Percentiles rank a stretch among this genome's conserved stretches.
Conservation (phyloP, 1,140 invertebrate species). For the Magallana gigas region DNA sequence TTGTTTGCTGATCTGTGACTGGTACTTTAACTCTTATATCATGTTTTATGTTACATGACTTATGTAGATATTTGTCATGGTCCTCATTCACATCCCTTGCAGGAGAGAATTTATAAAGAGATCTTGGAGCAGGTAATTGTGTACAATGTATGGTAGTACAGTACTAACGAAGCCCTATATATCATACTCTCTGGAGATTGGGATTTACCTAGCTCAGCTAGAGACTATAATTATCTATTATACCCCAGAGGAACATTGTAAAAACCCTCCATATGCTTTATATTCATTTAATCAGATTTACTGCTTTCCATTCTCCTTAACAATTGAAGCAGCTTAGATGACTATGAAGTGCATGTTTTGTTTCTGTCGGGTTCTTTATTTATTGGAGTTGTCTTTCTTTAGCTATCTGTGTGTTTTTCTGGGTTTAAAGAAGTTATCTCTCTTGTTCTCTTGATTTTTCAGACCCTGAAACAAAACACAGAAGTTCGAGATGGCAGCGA, state of each 20-base stretch:
- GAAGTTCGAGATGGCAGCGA: conserved; percentile 84
- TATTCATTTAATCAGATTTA: background rate
- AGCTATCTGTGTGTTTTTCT: background rate
- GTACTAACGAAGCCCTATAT: conserved; percentile 20
- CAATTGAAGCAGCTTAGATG: background rate
- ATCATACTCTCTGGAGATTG: background rate
- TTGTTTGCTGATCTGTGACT: too few species aligned
- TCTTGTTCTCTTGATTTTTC: conserved; percentile 70
- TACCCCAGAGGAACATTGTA: background rate
- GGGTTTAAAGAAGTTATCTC: background rate
- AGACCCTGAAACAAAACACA: conserved; percentile 97
- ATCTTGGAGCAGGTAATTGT: conserved; percentile 12
- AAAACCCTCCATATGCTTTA: background rate
- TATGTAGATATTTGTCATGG: too few species aligned
- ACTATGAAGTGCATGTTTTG: conserved; percentile 3
- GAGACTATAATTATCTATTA: background rate
- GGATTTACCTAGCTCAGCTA: background rate
- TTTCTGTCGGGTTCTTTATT: background rate
- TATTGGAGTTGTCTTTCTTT: conserved; percentile 37
- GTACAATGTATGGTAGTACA: background rate
- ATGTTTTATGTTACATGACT: too few species aligned
- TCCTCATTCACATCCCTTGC: conserved; percentile 8
- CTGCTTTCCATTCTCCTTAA: conserved; percentile 12
- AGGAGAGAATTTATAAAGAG: conserved; percentile 18
- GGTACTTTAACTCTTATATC: too few species aligned